phyloP scores from a whole-genome alignment of 2,113 vertebrate genomes.

The Anarhynchus alexandrinus region DNA sequence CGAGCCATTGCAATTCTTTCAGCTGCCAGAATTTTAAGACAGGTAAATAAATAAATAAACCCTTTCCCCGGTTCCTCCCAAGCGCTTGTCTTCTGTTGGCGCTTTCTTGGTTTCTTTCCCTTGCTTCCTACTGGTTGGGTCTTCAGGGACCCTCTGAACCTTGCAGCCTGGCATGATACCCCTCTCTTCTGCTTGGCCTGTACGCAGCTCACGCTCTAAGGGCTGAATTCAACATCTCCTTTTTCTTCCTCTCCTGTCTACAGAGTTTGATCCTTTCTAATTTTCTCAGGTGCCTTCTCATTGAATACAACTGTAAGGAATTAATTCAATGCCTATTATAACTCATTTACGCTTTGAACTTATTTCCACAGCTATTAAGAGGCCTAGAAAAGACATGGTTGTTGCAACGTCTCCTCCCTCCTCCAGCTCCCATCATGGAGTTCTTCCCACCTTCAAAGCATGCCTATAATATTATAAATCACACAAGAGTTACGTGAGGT shows the following conservation, averaged over 20 bases:
- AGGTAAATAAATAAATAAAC: background rate
- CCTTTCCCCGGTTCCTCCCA: background rate
- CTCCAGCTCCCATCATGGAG: rapidly evolving
- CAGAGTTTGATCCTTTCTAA: background rate
- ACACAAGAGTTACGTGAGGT: background rate
- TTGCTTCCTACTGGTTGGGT: background rate
- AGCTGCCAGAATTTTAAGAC: background rate
- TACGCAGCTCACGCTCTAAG: background rate
- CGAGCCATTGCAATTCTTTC: background rate
- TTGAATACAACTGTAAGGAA: background rate
- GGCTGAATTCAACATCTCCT: background rate
- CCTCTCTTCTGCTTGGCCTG: background rate
- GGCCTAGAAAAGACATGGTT: background rate
- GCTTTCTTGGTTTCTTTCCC: background rate
- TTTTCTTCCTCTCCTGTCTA: background rate
- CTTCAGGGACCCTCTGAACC: background rate
- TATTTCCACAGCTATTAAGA: background rate
- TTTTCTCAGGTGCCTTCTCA: background rate
- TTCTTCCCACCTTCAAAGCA: background rate
- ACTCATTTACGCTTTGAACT: background rate
- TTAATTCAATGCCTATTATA: background rate
- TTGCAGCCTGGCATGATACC: background rate
- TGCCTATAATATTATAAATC: background rate
- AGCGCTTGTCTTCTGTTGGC: background rate
- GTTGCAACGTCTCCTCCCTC: rapidly evolving